phyloP scores from a whole-genome alignment of 2,797 vertebrate species.

The Holocentrus rufus region DNA sequence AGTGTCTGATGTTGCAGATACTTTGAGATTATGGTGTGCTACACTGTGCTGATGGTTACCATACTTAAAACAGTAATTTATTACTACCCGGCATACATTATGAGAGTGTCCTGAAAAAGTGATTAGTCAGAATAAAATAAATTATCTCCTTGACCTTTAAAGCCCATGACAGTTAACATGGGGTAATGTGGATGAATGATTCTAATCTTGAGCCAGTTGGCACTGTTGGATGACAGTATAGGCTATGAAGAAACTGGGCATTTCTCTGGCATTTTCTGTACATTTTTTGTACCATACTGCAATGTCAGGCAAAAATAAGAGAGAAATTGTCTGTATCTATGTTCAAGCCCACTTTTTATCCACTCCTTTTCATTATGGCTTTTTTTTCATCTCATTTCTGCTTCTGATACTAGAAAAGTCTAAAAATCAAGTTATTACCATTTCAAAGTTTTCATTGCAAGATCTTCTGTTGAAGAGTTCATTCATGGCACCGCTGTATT shows the following conservation, averaged over 20 bases:
- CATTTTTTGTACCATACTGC: slow-evolving; percentile 4
- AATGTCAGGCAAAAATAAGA: background rate
- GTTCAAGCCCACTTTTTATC: slow-evolving; percentile 28
- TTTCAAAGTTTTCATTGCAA: slow-evolving; percentile 44
- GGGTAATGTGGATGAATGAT: background rate
- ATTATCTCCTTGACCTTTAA: background rate
- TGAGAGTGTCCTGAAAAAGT: background rate
- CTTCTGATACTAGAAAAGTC: background rate
- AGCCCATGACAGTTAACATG: background rate
- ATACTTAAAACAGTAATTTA: no score
- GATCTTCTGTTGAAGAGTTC: slow-evolving; percentile 46
- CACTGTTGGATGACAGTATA: no score
- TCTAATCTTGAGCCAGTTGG: background rate
- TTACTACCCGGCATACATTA: background rate
- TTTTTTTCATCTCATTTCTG: slow-evolving; percentile 58
- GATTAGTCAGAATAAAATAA: slow-evolving; percentile 10
- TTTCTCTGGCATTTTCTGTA: background rate
- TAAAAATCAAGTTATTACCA: slow-evolving; percentile 56
- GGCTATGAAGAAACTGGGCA: no score
- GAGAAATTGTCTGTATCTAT: background rate
- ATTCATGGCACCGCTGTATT: slow-evolving; percentile 30
- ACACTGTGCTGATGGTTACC: background rate
- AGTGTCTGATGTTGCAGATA: no score
- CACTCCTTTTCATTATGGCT: slow-evolving; percentile 27
- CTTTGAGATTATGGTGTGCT: no score